Conservation (phyloP, 2,797 vertebrate genomes). For the Pagetopsis macropterus region DNA sequence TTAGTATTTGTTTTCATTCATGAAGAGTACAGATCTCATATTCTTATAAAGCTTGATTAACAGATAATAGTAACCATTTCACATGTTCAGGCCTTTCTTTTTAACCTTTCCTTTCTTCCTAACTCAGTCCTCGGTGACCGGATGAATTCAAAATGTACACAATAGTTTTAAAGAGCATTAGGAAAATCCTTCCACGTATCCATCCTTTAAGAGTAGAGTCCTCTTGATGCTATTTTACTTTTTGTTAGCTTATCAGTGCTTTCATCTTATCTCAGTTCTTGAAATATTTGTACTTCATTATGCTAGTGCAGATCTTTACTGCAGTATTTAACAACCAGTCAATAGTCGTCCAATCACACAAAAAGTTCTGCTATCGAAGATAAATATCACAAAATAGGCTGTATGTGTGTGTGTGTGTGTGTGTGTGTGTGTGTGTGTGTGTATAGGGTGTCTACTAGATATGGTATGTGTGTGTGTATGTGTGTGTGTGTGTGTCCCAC, state of each 20-base stretch:
- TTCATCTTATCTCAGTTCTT: conserved; percentile 5
- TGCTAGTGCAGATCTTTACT: conserved; percentile 10
- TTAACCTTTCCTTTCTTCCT: no score
- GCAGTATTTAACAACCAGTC: conserved; percentile 19
- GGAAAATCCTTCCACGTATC: no score
- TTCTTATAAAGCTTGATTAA: no score
- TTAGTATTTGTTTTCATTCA: no score
- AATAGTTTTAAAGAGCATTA: no score
- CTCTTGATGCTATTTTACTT: neutral
- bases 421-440: conserved; percentile 12
- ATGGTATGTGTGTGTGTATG: conserved; percentile 16
- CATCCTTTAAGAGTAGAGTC: neutral
- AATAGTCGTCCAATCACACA: conserved; percentile 18
- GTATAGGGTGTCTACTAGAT: conserved; percentile 28
- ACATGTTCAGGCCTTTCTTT: no score
- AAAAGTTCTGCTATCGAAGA: conserved; percentile 9
- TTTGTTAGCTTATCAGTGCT: neutral
- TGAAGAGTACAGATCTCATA: no score
- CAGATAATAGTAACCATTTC: no score
- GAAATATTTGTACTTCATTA: neutral
- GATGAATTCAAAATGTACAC: no score
- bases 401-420: conserved; percentile 3
- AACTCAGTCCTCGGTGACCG: no score
- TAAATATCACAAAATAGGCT: conserved; percentile 4
- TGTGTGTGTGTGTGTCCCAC: conserved; percentile 49